phyloP scores from a whole-genome alignment of 2,888 invertebrate genomes.

The Lottia gigantea region DNA sequence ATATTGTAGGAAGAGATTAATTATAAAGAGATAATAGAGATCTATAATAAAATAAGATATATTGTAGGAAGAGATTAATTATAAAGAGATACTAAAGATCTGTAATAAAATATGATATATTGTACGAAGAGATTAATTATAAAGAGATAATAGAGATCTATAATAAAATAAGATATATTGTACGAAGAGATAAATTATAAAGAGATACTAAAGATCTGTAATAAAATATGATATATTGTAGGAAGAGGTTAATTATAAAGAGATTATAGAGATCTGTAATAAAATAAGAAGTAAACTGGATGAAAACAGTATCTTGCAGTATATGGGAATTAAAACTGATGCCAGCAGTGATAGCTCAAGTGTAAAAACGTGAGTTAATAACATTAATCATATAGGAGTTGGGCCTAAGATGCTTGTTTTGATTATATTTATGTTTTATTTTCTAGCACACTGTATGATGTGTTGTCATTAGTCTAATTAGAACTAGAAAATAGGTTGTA shows the following conservation, averaged over 20 bases:
- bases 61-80: no score
- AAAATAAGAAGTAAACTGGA: slow-evolving; percentile 80
- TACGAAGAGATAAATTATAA: slow-evolving; percentile 35
- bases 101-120: slow-evolving; percentile 18
- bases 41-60: slow-evolving; percentile 47
- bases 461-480: no score
- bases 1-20: no score
- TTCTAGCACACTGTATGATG: no score
- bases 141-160: no score
- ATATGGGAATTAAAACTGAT: slow-evolving; percentile 87
- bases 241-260: slow-evolving; percentile 48
- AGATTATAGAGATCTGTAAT: slow-evolving; percentile 75
- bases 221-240: slow-evolving; percentile 37
- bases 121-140: slow-evolving; percentile 42
- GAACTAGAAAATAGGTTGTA: no score
- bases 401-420: no score
- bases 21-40: no score
- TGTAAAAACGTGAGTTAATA: slow-evolving; percentile 78
- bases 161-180: slow-evolving; percentile 29
- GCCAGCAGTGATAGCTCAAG: slow-evolving; percentile 79
- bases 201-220: background rate
- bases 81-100: no score
- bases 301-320: slow-evolving; percentile 81
- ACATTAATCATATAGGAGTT: no score
- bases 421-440: no score